Evolutionary conservation across 2,113 vertebrate genomes (phyloP).

Genomic region (Takifugu bimaculatus): DNA sequence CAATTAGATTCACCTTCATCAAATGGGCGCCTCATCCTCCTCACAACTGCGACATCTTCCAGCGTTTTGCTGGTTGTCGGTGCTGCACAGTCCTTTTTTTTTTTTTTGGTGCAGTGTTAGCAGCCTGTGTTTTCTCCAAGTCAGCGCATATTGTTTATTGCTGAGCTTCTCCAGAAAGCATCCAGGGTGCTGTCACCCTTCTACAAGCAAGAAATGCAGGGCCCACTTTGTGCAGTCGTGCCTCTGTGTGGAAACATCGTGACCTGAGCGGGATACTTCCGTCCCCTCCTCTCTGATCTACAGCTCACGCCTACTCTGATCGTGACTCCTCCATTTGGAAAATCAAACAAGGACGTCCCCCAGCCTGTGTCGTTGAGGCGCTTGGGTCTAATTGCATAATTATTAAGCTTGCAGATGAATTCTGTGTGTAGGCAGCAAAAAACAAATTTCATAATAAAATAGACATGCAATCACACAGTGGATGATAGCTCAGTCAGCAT

Average conservation of each 20-base stretch:
- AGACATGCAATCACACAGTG: no score
- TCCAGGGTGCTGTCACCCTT: constrained; percentile 8
- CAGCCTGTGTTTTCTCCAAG: not conserved
- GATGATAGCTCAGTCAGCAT: no score
- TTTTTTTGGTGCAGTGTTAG: not conserved
- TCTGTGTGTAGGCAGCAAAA: no score
- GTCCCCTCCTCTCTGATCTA: no score
- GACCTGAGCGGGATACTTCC: not conserved
- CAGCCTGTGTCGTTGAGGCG: no score
- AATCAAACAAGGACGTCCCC: no score
- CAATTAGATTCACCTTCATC: constrained; percentile 19
- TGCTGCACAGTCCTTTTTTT: not conserved
- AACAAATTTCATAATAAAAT: no score
- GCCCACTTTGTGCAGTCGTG: constrained; percentile 1
- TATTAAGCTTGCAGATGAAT: no score
- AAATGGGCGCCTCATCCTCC: not conserved
- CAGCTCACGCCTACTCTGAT: not conserved
- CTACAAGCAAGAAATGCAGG: not conserved
- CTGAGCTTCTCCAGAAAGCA: constrained; percentile 7
- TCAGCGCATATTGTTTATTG: constrained; percentile 1
- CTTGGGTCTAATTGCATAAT: no score
- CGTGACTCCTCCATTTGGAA: not conserved
- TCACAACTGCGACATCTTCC: not conserved
- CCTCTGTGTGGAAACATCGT: constrained; percentile 3
- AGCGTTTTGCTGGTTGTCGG: not conserved